These are phyloP conservation scores for Phrynocephalus guinanensis DNA, from an alignment of 2,797 vertebrate species.

Conservation along the genomic window DNA sequence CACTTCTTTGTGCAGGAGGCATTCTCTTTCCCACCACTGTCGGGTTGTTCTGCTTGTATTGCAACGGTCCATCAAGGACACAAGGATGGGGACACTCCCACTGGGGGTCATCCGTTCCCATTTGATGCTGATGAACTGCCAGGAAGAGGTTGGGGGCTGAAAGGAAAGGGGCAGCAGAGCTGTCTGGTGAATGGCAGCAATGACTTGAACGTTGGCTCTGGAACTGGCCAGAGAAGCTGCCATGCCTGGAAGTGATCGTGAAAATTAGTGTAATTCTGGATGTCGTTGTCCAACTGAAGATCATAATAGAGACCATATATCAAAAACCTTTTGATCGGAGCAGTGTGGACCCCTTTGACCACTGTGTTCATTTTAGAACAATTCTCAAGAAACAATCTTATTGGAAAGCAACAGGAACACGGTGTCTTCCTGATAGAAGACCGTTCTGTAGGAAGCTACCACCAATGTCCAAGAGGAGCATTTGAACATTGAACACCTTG, in stretches of 20 bases:
- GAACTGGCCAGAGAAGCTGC: not conserved
- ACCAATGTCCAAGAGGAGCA: no score
- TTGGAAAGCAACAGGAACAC: not conserved
- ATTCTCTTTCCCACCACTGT: slow-evolving; percentile 11
- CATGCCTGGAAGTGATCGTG: not conserved
- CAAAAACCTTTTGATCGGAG: not conserved
- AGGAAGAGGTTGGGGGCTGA: not conserved
- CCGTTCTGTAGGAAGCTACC: no score
- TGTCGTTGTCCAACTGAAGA: not conserved
- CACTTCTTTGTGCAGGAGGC: not conserved
- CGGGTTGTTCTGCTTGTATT: not conserved
- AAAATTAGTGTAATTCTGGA: no score
- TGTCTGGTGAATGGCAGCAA: not conserved
- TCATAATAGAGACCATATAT: not conserved
- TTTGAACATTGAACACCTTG: no score
- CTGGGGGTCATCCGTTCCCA: not conserved
- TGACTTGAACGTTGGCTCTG: not conserved
- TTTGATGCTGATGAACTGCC: not conserved
- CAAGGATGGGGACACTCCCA: not conserved
- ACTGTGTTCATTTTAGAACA: not conserved
- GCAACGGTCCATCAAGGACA: not conserved
- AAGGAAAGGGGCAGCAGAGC: not conserved
- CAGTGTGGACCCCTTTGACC: not conserved
- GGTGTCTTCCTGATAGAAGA: not conserved
- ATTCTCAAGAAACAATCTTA: not conserved